Evolutionary conservation across 2,797 vertebrate genomes (phyloP), one percentile per base, ranked within the genome.

Genomic region (Pseudochirops cupreus): DNA sequence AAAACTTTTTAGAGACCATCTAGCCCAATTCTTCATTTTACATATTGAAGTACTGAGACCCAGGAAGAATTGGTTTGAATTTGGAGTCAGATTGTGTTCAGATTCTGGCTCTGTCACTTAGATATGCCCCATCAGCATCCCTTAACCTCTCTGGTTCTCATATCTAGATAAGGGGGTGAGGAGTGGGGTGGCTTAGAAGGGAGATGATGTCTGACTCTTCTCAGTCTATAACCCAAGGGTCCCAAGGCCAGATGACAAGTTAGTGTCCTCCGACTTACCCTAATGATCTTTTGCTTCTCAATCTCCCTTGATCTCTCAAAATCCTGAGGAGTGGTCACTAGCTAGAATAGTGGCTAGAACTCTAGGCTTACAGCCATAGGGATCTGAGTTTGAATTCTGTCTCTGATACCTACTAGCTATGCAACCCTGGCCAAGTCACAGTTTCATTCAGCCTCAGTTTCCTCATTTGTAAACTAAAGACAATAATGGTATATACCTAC

Each of bases 291-390:
- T 59, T 90, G 59, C 67, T 46, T 54, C 29, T 57, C 7, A 24
- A 0, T 46, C 89, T 90, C n/a, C 1, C 4, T 58, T 91, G 90
- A 7, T 0, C 3, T 16, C 14, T 16, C 0, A 0, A 3, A 1
- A 10, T 57, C 3, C 62, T 53, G 7, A 3, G 10, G 12, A 46
- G 9, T 39, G 11, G 39, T 39, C 0, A 2, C 7, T 82, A 46
- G 28, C 33, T 54, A 5, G 39, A 29, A 52, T 12, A n/a, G 57
- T 31, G 93, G 56, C n/a, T 91, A 92, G 12, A 94, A 39, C 24
- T 14, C 52, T 56, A 1, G 56, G 5, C 14, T 24, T 11, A n/a
- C 11, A 58, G 3, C 10, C 4, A 1, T 46, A 55, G 67, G 5
- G 26, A 50, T 7, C 26, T 55, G 16, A 29, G 50, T 53, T 57